A percentile compares a stretch with the other conserved stretches of the same genome.
phyloP scores from a whole-genome alignment of 1,140 invertebrate species.

The Drosophila hydei region DNA sequence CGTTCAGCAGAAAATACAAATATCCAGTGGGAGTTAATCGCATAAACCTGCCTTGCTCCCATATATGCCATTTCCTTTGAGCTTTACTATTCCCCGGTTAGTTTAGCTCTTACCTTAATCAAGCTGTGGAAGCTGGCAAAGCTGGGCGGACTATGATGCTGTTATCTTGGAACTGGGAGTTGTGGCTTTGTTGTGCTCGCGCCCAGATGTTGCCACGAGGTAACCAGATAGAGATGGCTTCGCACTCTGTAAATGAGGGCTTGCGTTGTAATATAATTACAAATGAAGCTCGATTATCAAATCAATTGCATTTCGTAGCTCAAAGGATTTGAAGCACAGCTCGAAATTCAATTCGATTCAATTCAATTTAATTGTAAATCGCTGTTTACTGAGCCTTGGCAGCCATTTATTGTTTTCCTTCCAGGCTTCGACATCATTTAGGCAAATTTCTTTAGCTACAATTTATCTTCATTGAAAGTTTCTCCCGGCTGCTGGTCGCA shows the following conservation, averaged over 20 bases:
- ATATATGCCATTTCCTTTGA: not conserved
- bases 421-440: conserved; percentile 12
- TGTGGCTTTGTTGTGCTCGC: too few species aligned
- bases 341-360: conserved; percentile 21
- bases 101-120: not conserved
- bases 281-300: not conserved
- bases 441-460: conserved; percentile 46
- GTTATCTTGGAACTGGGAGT: too few species aligned
- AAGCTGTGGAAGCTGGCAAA: not conserved
- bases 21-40: too few species aligned
- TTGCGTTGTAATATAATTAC: not conserved
- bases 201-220: too few species aligned
- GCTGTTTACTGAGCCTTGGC: conserved; percentile 22
- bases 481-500: not conserved
- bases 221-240: too few species aligned
- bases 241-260: not conserved
- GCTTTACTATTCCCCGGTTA: not conserved
- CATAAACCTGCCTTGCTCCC: too few species aligned
- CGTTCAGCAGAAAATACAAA: too few species aligned
- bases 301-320: conserved; percentile 35
- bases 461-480: conserved; percentile 67
- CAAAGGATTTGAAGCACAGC: conserved; percentile 13
- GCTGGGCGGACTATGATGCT: not conserved
- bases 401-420: conserved; percentile 25
- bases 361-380: conserved; percentile 27